Conservation (phyloP, 2,888 invertebrate species). For the Eilema sororculum region DNA sequence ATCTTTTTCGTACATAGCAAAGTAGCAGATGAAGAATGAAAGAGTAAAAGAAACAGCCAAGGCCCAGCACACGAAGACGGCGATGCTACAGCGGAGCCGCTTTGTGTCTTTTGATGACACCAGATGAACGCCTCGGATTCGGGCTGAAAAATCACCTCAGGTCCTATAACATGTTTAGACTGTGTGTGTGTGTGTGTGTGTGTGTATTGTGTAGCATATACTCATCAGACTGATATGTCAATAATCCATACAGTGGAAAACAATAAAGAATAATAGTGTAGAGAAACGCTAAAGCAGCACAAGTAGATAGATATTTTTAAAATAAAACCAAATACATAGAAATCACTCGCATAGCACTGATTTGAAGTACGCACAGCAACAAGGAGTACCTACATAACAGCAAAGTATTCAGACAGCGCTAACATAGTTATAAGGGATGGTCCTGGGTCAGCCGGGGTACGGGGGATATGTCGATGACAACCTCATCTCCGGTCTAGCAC, state of each 20-base stretch:
- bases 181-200: background rate
- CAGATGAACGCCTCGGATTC: slow-evolving; percentile 77
- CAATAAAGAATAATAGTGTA: too few species aligned
- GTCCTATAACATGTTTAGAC: background rate
- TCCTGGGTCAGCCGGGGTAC: too few species aligned
- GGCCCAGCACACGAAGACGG: slow-evolving; percentile 82
- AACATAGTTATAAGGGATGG: too few species aligned
- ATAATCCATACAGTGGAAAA: too few species aligned
- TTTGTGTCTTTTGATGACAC: slow-evolving; percentile 66
- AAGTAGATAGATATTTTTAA: background rate
- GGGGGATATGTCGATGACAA: too few species aligned
- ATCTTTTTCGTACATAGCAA: slow-evolving; percentile 56
- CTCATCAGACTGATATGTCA: too few species aligned
- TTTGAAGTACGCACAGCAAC: too few species aligned
- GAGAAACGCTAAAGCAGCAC: background rate
- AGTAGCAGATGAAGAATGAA: slow-evolving; percentile 66
- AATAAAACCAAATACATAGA: background rate
- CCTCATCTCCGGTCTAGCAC: too few species aligned
- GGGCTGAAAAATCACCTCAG: slow-evolving; percentile 71
- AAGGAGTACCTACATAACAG: too few species aligned
- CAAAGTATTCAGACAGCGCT: too few species aligned
- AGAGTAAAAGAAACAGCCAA: slow-evolving; percentile 70
- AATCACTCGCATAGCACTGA: background rate
- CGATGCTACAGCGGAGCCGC: slow-evolving; percentile 77
- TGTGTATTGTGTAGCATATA: too few species aligned